These are phyloP conservation scores for Pyrochroa serraticornis DNA, from an alignment of 2,888 invertebrate species.

Conservation along the genomic window DNA sequence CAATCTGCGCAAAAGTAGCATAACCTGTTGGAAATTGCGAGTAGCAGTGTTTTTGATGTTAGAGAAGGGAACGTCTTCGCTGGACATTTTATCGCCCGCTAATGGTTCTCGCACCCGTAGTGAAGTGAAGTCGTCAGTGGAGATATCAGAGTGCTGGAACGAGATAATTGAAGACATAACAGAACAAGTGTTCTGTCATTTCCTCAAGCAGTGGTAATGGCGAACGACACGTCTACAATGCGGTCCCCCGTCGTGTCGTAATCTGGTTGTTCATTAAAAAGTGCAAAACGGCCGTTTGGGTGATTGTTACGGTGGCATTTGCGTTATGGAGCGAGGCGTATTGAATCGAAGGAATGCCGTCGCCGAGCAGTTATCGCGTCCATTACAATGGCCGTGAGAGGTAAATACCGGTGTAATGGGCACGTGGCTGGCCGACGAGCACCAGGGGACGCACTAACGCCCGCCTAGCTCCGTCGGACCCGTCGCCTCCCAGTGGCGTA, in stretches of 20 bases:
- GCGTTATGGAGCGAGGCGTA: constrained; percentile 20
- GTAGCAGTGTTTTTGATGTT: neutral
- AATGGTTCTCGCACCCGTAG: too few species aligned
- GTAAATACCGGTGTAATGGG: constrained; percentile 54
- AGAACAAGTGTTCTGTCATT: constrained; percentile 10
- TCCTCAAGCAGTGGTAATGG: constrained; percentile 4
- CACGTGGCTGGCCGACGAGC: constrained; percentile 53
- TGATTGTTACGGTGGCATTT: constrained; percentile 42
- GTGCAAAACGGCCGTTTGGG: constrained; percentile 45
- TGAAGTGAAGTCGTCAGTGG: constrained; percentile 10
- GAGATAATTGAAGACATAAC: constrained; percentile 16
- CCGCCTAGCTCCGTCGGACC: constrained; percentile 9
- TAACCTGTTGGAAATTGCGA: too few species aligned
- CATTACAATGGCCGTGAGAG: constrained; percentile 50
- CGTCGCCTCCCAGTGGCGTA: neutral
- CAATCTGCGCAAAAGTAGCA: too few species aligned
- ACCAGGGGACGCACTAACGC: constrained; percentile 48
- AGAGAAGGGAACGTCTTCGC: too few species aligned
- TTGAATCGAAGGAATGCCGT: constrained; percentile 40
- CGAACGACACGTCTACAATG: constrained; percentile 39
- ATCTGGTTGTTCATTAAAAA: constrained; percentile 47
- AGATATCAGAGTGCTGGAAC: constrained; percentile 15
- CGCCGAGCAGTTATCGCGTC: constrained; percentile 48
- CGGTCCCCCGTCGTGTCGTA: constrained; percentile 33
- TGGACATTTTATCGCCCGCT: too few species aligned